These are phyloP conservation scores for Aeoliscus strigatus DNA, from an alignment of 2,797 vertebrate genomes.

Conservation along the genomic window DNA sequence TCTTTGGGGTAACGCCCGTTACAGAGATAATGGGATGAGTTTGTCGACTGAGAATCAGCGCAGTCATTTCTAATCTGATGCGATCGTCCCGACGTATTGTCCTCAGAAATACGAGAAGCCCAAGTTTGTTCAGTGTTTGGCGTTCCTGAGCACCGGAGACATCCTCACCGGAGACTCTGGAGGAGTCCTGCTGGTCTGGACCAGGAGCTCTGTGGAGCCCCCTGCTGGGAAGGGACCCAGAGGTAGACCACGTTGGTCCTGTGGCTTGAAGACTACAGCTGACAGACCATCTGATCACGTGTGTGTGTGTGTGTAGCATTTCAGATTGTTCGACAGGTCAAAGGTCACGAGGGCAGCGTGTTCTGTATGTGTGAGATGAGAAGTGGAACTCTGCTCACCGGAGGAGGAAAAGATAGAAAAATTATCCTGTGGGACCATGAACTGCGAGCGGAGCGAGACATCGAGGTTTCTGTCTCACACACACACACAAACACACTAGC, in stretches of 20 bases:
- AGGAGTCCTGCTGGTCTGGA: constrained; percentile 91
- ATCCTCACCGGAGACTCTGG: constrained; percentile 95
- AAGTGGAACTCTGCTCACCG: constrained; percentile 89
- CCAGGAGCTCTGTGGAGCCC: constrained; percentile 84
- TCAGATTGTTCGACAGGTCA: constrained; percentile 90
- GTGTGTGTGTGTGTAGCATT: constrained; percentile 55
- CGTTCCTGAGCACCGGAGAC: constrained; percentile 90
- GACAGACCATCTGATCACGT: background rate
- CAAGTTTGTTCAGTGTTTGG: constrained; percentile 94
- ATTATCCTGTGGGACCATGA: constrained; percentile 94
- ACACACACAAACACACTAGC: background rate
- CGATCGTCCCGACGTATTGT: too few relatives aligned
- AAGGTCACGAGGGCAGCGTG: constrained; percentile 93
- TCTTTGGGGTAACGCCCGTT: constrained; percentile 99
- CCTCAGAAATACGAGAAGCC: constrained; percentile 96
- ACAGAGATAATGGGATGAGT: too few relatives aligned
- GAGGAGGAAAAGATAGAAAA: constrained; percentile 92
- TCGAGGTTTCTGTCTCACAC: constrained; percentile 75
- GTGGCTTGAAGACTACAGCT: too few relatives aligned
- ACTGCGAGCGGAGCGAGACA: constrained; percentile 86
- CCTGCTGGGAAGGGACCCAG: constrained; percentile 87
- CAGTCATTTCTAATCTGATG: too few relatives aligned
- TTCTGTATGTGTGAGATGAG: constrained; percentile 95
- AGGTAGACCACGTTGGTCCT: too few relatives aligned
- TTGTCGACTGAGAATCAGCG: too few relatives aligned